A percentile compares a stretch with the other conserved stretches of the same genome.
Evolutionary conservation across 2,888 invertebrate genomes (phyloP).

Genomic region (Trissolcus brochymenae): DNA sequence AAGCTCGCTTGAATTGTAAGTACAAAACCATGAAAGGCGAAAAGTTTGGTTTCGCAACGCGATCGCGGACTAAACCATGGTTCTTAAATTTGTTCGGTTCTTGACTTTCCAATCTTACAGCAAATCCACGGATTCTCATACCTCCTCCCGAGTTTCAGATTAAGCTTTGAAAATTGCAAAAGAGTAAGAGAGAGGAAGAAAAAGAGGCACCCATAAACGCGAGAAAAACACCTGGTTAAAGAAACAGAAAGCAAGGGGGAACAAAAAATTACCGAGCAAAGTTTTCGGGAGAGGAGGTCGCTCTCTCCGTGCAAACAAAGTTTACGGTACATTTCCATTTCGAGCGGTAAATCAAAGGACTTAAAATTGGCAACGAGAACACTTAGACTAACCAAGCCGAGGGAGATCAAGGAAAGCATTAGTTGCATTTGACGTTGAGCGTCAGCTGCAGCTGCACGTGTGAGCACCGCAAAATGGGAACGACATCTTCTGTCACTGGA

Average conservation of each 20-base stretch:
- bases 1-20: constrained; percentile 7
- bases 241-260: constrained; percentile 14
- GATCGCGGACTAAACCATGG: constrained; percentile 27
- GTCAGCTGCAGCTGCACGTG: constrained; percentile 71
- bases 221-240: constrained; percentile 38
- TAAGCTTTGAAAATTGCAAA: constrained; percentile 46
- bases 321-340: constrained; percentile 70
- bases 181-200: constrained; percentile 9
- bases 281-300: constrained; percentile 39
- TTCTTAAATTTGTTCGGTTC: constrained; percentile 39
- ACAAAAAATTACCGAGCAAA: constrained; percentile 17
- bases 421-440: constrained; percentile 73
- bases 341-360: constrained; percentile 71
- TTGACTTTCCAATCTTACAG: constrained; percentile 55
- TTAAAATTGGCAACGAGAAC: constrained; percentile 68
- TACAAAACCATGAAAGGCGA: constrained; percentile 19
- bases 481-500: constrained; percentile 55
- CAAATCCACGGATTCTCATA: constrained; percentile 53
- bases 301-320: constrained; percentile 59
- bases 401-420: constrained; percentile 65
- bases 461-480: constrained; percentile 60
- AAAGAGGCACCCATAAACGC: constrained; percentile 11
- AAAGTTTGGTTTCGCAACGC: constrained; percentile 8
- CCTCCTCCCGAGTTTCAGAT: constrained; percentile 50
- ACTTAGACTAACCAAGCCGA: constrained; percentile 48